phyloP scores from a whole-genome alignment of 2,113 vertebrate species.

The Callionymus lyra region DNA sequence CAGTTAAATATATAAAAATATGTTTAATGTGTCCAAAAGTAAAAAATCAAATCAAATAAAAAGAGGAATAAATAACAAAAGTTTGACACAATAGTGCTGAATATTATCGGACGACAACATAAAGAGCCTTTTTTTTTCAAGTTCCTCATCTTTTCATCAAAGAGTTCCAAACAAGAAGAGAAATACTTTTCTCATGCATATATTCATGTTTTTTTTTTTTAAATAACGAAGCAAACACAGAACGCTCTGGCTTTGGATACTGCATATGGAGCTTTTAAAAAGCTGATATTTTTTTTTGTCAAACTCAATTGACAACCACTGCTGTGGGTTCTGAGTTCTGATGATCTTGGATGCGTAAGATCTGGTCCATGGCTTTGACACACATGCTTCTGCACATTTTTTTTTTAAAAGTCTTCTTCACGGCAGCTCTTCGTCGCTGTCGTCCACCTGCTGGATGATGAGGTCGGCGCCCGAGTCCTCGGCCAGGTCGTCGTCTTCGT shows the following conservation, averaged over 20 bases:
- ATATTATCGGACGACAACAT: constrained; percentile 16
- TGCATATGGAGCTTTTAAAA: constrained; percentile 33
- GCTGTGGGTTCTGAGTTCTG: too few relatives aligned
- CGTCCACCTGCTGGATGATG: constrained; percentile 92
- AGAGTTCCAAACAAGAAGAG: constrained; percentile 9
- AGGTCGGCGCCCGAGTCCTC: constrained; percentile 85
- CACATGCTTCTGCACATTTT: constrained; percentile 4
- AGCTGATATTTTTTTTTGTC: constrained; percentile 3
- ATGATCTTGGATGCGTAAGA: constrained; percentile 23
- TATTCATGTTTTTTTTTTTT: constrained; percentile 10
- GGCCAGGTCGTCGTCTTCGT: constrained; percentile 82
- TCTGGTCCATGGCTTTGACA: constrained; percentile 38
- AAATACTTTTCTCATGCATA: constrained; percentile 32
- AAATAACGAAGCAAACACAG: constrained; percentile 22
- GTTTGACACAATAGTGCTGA: constrained; percentile 31
- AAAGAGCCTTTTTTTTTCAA: constrained; percentile 12
- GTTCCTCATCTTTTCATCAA: not conserved
- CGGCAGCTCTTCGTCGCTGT: constrained; percentile 87
- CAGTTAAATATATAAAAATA: constrained; percentile 54
- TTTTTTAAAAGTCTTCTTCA: constrained; percentile 49
- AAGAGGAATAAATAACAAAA: constrained; percentile 50
- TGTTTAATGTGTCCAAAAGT: constrained; percentile 59
- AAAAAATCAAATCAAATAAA: constrained; percentile 20
- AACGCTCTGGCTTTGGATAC: constrained; percentile 50
- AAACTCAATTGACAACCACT: not conserved